phyloP scores from a whole-genome alignment of 2,888 invertebrate genomes.

The Conus canariensis region DNA sequence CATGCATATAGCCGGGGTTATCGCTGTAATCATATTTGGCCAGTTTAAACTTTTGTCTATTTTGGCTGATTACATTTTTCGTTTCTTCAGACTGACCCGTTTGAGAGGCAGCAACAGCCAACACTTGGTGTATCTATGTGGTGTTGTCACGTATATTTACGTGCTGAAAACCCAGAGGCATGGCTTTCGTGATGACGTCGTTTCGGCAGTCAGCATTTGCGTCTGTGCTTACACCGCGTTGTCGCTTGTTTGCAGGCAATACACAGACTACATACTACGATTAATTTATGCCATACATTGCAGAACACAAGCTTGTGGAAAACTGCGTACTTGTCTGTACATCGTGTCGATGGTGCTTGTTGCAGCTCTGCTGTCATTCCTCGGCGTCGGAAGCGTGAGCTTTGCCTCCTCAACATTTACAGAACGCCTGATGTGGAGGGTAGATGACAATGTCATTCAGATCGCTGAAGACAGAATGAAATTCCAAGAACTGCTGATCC shows the following conservation, averaged over 20 bases:
- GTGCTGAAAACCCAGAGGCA: not conserved
- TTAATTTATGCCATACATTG: not conserved
- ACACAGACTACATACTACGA: not conserved
- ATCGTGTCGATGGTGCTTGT: not conserved
- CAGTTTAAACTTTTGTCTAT: not conserved
- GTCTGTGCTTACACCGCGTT: not conserved
- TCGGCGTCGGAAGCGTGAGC: not conserved
- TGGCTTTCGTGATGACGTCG: not conserved
- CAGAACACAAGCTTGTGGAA: not conserved
- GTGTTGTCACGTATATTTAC: not conserved
- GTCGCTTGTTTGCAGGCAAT: not conserved
- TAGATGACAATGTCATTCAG: not conserved
- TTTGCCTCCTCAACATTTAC: not conserved
- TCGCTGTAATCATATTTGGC: not conserved
- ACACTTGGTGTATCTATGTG: not conserved
- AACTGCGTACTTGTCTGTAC: not conserved
- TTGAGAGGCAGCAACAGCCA: not conserved
- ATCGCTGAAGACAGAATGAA: not conserved
- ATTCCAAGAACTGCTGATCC: not conserved
- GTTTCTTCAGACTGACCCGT: not conserved
- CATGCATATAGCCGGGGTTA: too few species aligned
- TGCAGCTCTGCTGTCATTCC: not conserved
- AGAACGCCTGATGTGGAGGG: not conserved
- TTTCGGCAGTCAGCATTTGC: not conserved
- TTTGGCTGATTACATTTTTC: not conserved